Percentiles rank a stretch among this genome's conserved stretches.
These are phyloP conservation scores for Margarornis squamiger DNA, from an alignment of 2,797 vertebrate species.

Conservation along the genomic window DNA sequence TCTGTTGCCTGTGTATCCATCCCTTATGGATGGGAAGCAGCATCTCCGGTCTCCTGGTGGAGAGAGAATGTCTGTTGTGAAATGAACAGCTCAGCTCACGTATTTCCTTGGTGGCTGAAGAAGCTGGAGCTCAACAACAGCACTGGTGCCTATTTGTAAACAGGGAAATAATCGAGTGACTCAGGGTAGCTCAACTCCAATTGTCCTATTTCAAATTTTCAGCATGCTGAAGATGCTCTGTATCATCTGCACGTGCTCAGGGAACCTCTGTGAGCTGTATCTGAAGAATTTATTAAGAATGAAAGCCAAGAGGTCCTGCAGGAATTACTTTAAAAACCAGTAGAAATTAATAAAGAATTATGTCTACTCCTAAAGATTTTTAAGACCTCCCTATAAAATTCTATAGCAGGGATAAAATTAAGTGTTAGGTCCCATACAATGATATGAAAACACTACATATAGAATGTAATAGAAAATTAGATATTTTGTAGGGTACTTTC, in stretches of 20 bases:
- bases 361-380: constrained; percentile 12
- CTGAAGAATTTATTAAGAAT: background rate
- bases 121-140: background rate
- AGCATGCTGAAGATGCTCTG: background rate
- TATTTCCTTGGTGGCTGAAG: background rate
- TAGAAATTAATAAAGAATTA: constrained; percentile 52
- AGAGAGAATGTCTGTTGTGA: background rate
- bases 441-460: background rate
- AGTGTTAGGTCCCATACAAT: background rate
- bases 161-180: background rate
- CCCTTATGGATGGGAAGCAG: background rate
- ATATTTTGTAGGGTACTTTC: background rate
- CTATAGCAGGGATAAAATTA: constrained; percentile 18
- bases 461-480: constrained; percentile 32
- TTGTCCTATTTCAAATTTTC: background rate
- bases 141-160: background rate
- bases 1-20: background rate
- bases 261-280: background rate
- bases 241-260: background rate
- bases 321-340: background rate
- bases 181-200: background rate
- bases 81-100: background rate
- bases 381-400: constrained; percentile 28
- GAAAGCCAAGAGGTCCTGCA: background rate
- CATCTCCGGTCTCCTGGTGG: background rate